A percentile compares a stretch with the other conserved stretches of the same genome.
These are phyloP conservation scores for Recurvirostra avosetta DNA, from an alignment of 2,113 vertebrate species.

Conservation along the genomic window DNA sequence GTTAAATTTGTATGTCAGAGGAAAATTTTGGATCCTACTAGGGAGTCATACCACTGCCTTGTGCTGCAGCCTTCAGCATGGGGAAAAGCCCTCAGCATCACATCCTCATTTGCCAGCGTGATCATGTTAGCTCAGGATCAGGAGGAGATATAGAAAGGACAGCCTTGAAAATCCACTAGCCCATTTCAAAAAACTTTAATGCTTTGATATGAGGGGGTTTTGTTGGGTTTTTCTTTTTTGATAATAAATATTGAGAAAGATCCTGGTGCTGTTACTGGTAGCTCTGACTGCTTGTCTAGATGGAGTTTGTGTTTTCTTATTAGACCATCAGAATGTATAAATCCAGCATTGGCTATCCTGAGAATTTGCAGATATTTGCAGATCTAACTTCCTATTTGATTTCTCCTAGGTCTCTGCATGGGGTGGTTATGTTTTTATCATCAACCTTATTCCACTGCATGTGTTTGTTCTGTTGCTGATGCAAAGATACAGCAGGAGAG, in stretches of 20 bases:
- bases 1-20: background rate
- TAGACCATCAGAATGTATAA: background rate
- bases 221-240: background rate
- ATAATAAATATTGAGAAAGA: background rate
- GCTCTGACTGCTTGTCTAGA: background rate
- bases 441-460: slow-evolving; percentile 98
- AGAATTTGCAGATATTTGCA: background rate
- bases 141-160: background rate
- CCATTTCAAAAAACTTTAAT: background rate
- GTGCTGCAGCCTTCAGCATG: background rate
- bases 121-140: background rate
- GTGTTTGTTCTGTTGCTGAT: slow-evolving; percentile 96
- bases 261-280: background rate
- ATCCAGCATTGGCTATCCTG: background rate
- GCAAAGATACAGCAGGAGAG: slow-evolving; percentile 96
- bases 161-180: background rate
- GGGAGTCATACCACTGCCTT: background rate
- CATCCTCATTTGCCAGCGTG: background rate
- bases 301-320: background rate
- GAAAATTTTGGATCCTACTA: background rate
- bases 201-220: background rate
- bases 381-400: slow-evolving; percentile 17
- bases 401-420: slow-evolving; percentile 92
- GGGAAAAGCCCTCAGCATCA: background rate
- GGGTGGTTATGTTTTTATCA: slow-evolving; percentile 98